Conservation (phyloP, 2,113 vertebrate genomes). For the Strix uralensis region DNA sequence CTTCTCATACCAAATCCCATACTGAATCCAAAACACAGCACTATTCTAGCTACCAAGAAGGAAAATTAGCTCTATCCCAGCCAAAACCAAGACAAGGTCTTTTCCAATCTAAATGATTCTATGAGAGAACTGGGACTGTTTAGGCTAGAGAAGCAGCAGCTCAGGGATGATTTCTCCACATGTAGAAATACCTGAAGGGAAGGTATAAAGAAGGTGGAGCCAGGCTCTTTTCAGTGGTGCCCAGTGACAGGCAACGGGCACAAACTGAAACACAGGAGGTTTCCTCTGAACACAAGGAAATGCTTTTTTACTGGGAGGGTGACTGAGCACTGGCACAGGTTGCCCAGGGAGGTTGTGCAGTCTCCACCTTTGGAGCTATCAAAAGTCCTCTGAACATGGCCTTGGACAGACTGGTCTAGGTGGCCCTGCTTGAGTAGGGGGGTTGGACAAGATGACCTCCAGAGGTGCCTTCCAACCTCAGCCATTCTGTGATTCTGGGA, state of each 20-base stretch:
- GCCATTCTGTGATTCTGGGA: neutral
- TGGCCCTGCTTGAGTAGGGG: neutral
- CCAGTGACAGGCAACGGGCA: neutral
- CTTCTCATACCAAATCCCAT: too few species aligned
- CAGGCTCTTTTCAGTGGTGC: neutral
- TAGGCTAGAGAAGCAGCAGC: neutral
- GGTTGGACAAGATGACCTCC: neutral
- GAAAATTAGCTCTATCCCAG: too few species aligned
- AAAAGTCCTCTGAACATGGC: neutral
- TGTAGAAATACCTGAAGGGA: neutral
- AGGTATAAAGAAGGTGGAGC: neutral
- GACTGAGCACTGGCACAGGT: too few species aligned
- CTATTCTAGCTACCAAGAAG: too few species aligned
- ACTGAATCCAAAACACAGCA: too few species aligned
- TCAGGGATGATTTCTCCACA: neutral
- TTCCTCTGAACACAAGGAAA: neutral
- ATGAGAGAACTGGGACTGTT: neutral
- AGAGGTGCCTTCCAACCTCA: neutral
- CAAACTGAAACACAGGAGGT: neutral
- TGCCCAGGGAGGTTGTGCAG: neutral
- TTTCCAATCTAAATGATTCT: neutral
- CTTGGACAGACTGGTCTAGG: neutral
- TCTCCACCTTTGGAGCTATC: neutral
- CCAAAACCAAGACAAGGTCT: neutral
- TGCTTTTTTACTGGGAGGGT: too few species aligned